Evolutionary conservation across 2,888 invertebrate species (phyloP).

Genomic region (Ischnura elegans): DNA sequence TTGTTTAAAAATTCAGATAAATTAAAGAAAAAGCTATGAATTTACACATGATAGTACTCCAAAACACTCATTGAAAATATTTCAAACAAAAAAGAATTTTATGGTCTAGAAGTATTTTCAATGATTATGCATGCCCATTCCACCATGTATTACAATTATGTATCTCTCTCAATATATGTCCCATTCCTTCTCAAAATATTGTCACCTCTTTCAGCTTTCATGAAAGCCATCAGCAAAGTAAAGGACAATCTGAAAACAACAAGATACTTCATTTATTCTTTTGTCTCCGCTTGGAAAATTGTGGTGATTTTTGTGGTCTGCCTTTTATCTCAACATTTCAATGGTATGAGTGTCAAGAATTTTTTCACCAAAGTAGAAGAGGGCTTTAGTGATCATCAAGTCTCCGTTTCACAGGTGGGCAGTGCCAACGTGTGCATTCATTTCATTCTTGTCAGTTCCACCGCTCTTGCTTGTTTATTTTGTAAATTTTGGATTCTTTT

Average conservation of each 20-base stretch:
- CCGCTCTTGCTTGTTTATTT: too few relatives aligned
- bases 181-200: too few relatives aligned
- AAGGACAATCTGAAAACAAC: conserved; percentile 89
- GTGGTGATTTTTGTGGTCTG: conserved; percentile 88
- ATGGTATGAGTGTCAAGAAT: conserved; percentile 87
- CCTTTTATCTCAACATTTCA: conserved; percentile 86
- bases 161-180: too few relatives aligned
- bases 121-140: too few relatives aligned
- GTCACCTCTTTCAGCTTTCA: conserved; percentile 81
- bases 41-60: too few relatives aligned
- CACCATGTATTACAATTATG: too few relatives aligned
- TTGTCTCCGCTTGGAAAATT: conserved; percentile 96
- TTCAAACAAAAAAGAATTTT: too few relatives aligned
- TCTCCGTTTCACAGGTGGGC: conserved; percentile 87
- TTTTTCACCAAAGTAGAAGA: conserved; percentile 87
- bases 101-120: too few relatives aligned
- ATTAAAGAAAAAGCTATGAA: too few relatives aligned
- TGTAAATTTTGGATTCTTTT: background rate
- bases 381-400: conserved; percentile 89
- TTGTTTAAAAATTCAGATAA: too few relatives aligned
- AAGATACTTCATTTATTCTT: conserved; percentile 93
- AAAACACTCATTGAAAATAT: too few relatives aligned
- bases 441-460: too few relatives aligned
- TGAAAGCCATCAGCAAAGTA: conserved; percentile 87
- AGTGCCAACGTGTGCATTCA: background rate